Evolutionary conservation across 2,888 invertebrate species (phyloP), one percentile per base, ranked within the genome.

Genomic region (Copidosoma aretas): DNA sequence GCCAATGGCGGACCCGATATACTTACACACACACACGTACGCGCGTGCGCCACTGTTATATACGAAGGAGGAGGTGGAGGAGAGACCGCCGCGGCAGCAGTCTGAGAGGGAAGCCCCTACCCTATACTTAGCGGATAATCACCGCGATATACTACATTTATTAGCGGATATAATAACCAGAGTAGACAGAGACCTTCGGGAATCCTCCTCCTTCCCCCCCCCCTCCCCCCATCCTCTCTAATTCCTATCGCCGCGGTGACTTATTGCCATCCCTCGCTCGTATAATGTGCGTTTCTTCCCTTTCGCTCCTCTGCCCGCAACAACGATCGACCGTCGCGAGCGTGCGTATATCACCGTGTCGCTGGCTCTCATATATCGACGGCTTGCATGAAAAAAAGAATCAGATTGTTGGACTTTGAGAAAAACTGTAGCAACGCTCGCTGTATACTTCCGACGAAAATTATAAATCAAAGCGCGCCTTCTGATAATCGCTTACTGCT

Each of bases 101-200:
- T n/a, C 67, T 63, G 63, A 60, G 64, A 59, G 19, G 57, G 64
- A 68, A 63, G 69, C 67, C 32, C 67, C 66, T 61, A 80, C 77
- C 80, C 81, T 81, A 81, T 81, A 81, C 80, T 81, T 81, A 81
- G 76, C 75, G 79, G 78, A 80, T 81, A 81, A 81, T 80, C 79
- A 79, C 79, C 78, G 78, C 80, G 79, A 80, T 81, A 80, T 81
- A 81, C 81, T 74, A 77, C 79, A 78, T 79, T 80, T 80, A 80
- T 81, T 81, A 81, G 78, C 77, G 77, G 75, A 75, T 77, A 78
- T 79, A 80, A 80, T 78, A 78, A 78, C 78, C 75, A 75, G 32
- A 3, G 17, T 14, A 43, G 53, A 52, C 52, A 22, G 52, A 52
- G 43, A 15, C 43, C 43, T 46, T 46, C 43, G 43, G 43, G 12